Evolutionary conservation across 1,140 invertebrate species (phyloP), one percentile per base, ranked within the genome.

Genomic region (Colletes gigas): DNA sequence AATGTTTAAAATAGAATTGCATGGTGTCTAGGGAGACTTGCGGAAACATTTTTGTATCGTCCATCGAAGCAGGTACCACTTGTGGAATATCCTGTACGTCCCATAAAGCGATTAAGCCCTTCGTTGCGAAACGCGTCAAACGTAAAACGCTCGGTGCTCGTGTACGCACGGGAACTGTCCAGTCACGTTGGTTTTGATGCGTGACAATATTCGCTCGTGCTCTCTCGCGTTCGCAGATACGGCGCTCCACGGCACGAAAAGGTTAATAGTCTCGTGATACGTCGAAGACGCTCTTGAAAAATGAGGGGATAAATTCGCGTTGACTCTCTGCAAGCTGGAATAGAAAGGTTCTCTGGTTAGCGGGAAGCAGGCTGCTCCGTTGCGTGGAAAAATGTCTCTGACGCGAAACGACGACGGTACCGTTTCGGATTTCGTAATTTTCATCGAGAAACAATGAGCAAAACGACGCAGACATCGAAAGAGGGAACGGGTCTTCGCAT

Each of bases 131-230:
- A 30, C 44, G 41, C 21, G 15, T 73, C 19, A 2, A 47, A 14
- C 12, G 12, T 73, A 15, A 57, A 44, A 10, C n/a, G 7, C n/a
- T 21, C n/a, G 39, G 15, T 59, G 41, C n/a, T 21, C n/a, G 30
- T 15, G 47, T 5, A 52, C 47, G 47, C 5, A 15, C 12, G n/a
- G 50, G 59, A 72, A 59, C 41, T n/a, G 70, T n/a, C 7, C n/a
- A 19, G 62, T 75, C 62, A 75, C 12, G 44, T 15, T 19, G 41
- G 41, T 67, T 50, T 21, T 50, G n/a, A 67, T 44, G 19, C n/a
- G 19, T 44, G 57, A 72, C 70, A 19, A 72, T 17, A 6, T 6
- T 41, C 30, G 14, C 8, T n/a, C 54, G 41, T 39, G n/a, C 19
- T 41, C 57, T 17, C 57, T 4, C 57, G 6, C 6, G 57, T 19